Conservation (phyloP, 1,140 invertebrate genomes). For the Neodiprion pinetum region DNA sequence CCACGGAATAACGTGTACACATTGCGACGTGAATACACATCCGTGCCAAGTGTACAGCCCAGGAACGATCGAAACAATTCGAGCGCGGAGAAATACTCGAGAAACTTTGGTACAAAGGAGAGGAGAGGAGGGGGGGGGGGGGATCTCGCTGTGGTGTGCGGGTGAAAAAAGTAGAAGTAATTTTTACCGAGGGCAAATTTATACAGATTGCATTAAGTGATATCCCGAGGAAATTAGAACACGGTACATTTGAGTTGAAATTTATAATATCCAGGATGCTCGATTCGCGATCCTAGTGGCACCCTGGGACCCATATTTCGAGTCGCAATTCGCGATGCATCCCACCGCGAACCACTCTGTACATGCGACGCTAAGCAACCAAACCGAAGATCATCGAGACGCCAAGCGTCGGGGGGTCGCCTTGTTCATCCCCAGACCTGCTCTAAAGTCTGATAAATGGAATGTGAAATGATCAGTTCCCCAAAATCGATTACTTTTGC, state of each 20-base stretch:
- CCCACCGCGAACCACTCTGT: background rate
- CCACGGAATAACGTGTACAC: constrained; percentile 27
- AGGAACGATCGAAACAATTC: too few species aligned
- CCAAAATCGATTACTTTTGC: too few species aligned
- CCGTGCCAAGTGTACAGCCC: too few species aligned
- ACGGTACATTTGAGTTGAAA: constrained; percentile 18
- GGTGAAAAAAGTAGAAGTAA: too few species aligned
- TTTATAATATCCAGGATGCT: constrained; percentile 17
- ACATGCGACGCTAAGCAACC: background rate
- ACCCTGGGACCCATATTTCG: constrained; percentile 36
- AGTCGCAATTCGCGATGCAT: constrained; percentile 28
- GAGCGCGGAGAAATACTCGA: background rate
- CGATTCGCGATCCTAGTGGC: constrained; percentile 31
- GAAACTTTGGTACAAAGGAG: constrained; percentile 23
- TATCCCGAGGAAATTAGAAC: constrained; percentile 13
- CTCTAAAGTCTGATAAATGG: too few species aligned
- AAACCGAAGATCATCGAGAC: background rate
- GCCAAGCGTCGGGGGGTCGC: background rate
- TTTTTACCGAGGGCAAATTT: background rate
- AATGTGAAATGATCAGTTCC: too few species aligned
- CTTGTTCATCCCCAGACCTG: background rate
- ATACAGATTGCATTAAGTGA: constrained; percentile 20
- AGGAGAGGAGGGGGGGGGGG: background rate
- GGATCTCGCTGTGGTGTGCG: background rate
- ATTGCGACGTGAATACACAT: background rate